A percentile compares a stretch with the other conserved stretches of the same genome.
phyloP scores from a whole-genome alignment of 2,113 vertebrate species.

The Calyptommatus sinebrachiatus region DNA sequence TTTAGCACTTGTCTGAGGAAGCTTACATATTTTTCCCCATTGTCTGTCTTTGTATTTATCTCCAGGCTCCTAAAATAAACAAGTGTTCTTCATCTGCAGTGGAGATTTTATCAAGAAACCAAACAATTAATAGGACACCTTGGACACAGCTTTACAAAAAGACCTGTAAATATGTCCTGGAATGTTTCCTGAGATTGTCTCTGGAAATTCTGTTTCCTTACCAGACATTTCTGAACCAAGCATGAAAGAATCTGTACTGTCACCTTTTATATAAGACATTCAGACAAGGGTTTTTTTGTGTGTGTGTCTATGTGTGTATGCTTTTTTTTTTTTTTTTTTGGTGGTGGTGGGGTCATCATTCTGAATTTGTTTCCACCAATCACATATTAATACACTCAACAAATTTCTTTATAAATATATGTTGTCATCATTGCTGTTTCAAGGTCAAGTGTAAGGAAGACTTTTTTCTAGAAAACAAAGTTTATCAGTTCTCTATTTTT shows the following conservation, averaged over 20 bases:
- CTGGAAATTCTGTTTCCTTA: background rate
- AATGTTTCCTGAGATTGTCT: background rate
- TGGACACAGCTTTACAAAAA: background rate
- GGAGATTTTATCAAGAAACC: slow-evolving; percentile 1
- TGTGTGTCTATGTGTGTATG: too few species aligned
- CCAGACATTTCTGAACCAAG: background rate
- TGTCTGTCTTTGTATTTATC: slow-evolving; percentile 5
- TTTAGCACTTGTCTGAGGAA: background rate
- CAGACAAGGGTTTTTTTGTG: too few species aligned
- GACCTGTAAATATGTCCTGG: background rate
- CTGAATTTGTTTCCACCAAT: too few species aligned
- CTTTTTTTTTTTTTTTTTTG: too few species aligned
- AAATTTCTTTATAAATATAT: too few species aligned
- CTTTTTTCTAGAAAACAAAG: too few species aligned
- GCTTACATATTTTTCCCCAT: background rate
- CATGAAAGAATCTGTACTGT: background rate
- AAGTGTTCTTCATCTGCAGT: background rate
- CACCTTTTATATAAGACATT: background rate
- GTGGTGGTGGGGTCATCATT: too few species aligned
- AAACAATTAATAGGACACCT: background rate
- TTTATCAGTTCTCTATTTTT: too few species aligned
- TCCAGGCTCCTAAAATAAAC: background rate
- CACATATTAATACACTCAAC: too few species aligned
- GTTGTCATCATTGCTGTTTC: too few species aligned
- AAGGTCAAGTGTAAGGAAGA: too few species aligned